A percentile compares a stretch with the other conserved stretches of the same genome.
Evolutionary conservation across 2,113 vertebrate species (phyloP).

Genomic region (Hoplias malabaricus): DNA sequence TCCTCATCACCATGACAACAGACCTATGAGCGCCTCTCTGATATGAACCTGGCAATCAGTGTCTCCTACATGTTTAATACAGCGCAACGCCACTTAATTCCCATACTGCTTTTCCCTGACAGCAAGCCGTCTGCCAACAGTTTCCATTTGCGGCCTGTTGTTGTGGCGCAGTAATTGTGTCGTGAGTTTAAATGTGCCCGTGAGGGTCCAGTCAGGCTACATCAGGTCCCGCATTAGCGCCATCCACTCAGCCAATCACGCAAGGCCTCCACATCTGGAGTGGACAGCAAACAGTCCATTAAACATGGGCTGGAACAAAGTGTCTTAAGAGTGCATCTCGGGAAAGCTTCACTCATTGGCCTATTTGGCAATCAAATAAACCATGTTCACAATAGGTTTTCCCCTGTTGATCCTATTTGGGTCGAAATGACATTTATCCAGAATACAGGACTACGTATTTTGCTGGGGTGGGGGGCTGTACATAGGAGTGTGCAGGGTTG

Average conservation of each 20-base stretch:
- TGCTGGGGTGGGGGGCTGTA: too few species aligned
- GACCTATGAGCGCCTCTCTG: slow-evolving; percentile 26
- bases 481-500: too few species aligned
- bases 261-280: slow-evolving; percentile 28
- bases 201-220: slow-evolving; percentile 56
- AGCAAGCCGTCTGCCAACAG: slow-evolving; percentile 40
- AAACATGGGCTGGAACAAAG: slow-evolving; percentile 10
- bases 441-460: too few species aligned
- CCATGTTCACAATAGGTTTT: too few species aligned
- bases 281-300: slow-evolving; percentile 33
- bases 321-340: background rate
- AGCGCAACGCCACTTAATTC: slow-evolving; percentile 48
- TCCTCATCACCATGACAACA: slow-evolving; percentile 49
- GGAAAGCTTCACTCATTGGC: background rate
- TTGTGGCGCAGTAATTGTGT: slow-evolving; percentile 52
- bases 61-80: slow-evolving; percentile 56
- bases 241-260: slow-evolving; percentile 5
- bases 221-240: slow-evolving; percentile 12
- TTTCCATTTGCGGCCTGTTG: slow-evolving; percentile 27
- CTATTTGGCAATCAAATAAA: too few species aligned
- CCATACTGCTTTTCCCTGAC: slow-evolving; percentile 56
- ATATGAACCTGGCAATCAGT: slow-evolving; percentile 51
- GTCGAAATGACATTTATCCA: too few species aligned
- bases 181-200: slow-evolving; percentile 37
- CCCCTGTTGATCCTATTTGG: too few species aligned